Conservation (phyloP, 2,888 invertebrate species). For the Euplexia lucipara region DNA sequence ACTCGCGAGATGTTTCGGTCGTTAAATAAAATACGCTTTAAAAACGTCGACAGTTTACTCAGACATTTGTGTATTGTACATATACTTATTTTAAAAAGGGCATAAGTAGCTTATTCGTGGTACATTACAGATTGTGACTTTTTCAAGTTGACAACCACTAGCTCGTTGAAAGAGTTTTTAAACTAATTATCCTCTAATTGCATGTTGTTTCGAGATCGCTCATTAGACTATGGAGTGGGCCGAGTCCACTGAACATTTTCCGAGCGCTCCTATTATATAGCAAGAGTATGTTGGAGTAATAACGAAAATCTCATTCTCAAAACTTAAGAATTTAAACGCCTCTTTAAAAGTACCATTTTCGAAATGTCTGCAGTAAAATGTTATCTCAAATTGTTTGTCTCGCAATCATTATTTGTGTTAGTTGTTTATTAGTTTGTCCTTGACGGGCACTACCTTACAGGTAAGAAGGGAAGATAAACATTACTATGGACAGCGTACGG, state of each 20-base stretch:
- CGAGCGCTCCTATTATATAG: not conserved
- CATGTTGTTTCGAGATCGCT: slow-evolving; percentile 10
- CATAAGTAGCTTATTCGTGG: slow-evolving; percentile 57
- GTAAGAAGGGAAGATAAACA: slow-evolving; percentile 73
- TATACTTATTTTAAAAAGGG: slow-evolving; percentile 38
- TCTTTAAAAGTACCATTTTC: too few species aligned
- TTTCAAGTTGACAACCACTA: slow-evolving; percentile 42
- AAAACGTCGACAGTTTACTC: slow-evolving; percentile 62
- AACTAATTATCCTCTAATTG: slow-evolving; percentile 40
- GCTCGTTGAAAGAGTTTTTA: slow-evolving; percentile 40
- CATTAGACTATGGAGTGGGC: not conserved
- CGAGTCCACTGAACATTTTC: not conserved
- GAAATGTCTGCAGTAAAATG: slow-evolving; percentile 4
- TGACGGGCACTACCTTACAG: slow-evolving; percentile 50
- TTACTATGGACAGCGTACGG: slow-evolving; percentile 82
- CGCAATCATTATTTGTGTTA: slow-evolving; percentile 29
- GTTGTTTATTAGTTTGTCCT: slow-evolving; percentile 52
- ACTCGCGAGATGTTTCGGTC: slow-evolving; percentile 72
- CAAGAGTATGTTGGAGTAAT: not conserved
- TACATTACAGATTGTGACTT: slow-evolving; percentile 60
- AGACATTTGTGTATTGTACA: slow-evolving; percentile 57
- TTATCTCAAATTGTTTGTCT: slow-evolving; percentile 37
- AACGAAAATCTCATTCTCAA: not conserved
- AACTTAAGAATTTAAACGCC: not conserved
- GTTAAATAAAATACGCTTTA: slow-evolving; percentile 75